phyloP scores from a whole-genome alignment of 2,797 vertebrate species.

The Rousettus madagascariensis region DNA sequence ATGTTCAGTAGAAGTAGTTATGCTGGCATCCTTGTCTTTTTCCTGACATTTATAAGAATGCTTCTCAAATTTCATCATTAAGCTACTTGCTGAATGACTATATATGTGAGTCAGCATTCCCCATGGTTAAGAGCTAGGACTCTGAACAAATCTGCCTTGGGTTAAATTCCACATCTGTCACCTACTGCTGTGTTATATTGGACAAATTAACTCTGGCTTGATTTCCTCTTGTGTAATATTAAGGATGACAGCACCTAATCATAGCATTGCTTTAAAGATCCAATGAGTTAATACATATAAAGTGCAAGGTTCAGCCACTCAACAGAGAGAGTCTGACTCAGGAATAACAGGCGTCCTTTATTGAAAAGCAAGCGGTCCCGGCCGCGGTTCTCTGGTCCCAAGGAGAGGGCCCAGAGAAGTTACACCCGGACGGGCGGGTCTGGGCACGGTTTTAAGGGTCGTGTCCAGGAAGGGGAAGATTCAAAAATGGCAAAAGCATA shows the following conservation, averaged over 20 bases:
- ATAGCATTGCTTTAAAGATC: not conserved
- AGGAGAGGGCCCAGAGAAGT: too few relatives aligned
- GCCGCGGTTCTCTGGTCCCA: too few relatives aligned
- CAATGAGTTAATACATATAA: not conserved
- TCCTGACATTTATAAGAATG: conserved; percentile 18
- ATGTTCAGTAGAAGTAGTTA: not conserved
- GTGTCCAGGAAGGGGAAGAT: too few relatives aligned
- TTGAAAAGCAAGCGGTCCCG: too few relatives aligned
- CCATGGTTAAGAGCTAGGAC: not conserved
- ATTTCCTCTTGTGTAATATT: not conserved
- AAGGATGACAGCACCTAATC: not conserved
- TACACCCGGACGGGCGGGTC: too few relatives aligned
- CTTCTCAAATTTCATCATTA: not conserved
- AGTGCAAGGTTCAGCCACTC: not conserved
- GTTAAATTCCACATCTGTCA: not conserved
- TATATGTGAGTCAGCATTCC: not conserved
- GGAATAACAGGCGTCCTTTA: too few relatives aligned
- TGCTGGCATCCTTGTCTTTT: not conserved
- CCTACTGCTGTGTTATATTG: not conserved
- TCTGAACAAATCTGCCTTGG: not conserved
- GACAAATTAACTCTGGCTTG: not conserved
- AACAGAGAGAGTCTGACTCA: too few relatives aligned
- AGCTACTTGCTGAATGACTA: not conserved
- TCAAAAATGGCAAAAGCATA: too few relatives aligned
- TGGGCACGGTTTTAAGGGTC: too few relatives aligned